Evolutionary conservation across 1,140 invertebrate species (phyloP).

Genomic region (Macrostomum lignano): DNA sequence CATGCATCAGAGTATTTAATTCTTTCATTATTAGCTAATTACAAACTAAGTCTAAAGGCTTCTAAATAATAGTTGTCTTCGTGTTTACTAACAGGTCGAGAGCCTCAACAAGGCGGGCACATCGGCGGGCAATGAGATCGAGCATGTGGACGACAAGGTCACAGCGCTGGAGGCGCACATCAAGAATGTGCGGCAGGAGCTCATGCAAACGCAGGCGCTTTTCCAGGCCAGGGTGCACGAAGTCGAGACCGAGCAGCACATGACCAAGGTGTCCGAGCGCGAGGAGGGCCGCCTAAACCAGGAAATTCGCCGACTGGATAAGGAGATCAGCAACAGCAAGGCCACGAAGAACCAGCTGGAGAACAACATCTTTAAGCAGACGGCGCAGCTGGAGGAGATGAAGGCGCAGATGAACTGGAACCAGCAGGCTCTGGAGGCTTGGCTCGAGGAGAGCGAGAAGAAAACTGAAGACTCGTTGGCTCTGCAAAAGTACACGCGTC

Average conservation of each 20-base stretch:
- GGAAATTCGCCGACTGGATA: slow-evolving; percentile 13
- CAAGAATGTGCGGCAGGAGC: slow-evolving; percentile 27
- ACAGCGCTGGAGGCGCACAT: slow-evolving; percentile 23
- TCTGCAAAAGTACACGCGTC: slow-evolving; percentile 22
- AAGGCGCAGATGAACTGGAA: slow-evolving; percentile 29
- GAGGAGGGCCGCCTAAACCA: slow-evolving; percentile 23
- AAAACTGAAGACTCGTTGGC: slow-evolving; percentile 27
- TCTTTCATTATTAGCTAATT: too few relatives aligned
- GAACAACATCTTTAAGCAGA: slow-evolving; percentile 27
- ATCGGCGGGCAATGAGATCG: slow-evolving; percentile 16
- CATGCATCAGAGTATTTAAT: too few relatives aligned
- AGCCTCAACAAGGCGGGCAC: slow-evolving; percentile 10
- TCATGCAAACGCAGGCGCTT: slow-evolving; percentile 20
- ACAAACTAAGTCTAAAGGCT: too few relatives aligned
- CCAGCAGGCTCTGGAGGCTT: slow-evolving; percentile 24
- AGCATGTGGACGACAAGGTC: slow-evolving; percentile 17
- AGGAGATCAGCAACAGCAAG: slow-evolving; percentile 24
- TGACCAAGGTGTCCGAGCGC: slow-evolving; percentile 18
- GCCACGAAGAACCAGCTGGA: neutral
- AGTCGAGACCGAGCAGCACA: slow-evolving; percentile 20
- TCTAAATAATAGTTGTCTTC: too few relatives aligned
- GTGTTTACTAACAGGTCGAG: neutral
- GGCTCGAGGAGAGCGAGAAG: slow-evolving; percentile 24
- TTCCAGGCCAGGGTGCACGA: slow-evolving; percentile 14
- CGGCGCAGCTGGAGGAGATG: slow-evolving; percentile 22